Base-by-base conservation (phyloP, 2,797 vertebrate genomes). In the Chromis chromis region DNA sequence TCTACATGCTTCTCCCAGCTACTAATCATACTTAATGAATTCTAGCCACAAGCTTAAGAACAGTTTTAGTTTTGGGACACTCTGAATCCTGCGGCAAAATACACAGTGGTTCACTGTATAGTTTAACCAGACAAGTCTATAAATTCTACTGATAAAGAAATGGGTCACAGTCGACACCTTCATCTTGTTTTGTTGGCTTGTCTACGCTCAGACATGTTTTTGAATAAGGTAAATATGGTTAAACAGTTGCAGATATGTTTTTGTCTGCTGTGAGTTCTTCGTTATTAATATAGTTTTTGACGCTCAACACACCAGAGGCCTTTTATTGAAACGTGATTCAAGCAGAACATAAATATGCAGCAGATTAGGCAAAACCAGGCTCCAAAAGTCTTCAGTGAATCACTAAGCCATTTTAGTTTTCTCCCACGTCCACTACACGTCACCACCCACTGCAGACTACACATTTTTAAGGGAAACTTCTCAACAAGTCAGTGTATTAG, bases 321-420 rank as follows among this genome's bases (percentile, higher is more conserved):
- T 58, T 73, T 65, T 46, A 33, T 48, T 55, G 17, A 63, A 81
- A 70, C 19, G 6, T 3, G 4, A 65, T 36, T 49, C 9, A 22
- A 46, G n/a, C 6, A 21, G 21, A 57, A 21, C n/a, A 79, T 68
- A 72, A 77, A 63, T 68, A 62, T 73, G 49, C 21, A 68, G 58
- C 56, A 77, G 74, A 78, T 74, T 78, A 84, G 52, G 70, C 63
- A 71, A 59, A 59, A 82, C 48, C 61, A n/a, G 55, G 68, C 65
- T 66, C 52, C 69, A 33, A 4, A 70, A 22, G 68, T 56, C 46
- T 70, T 56, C 42, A 65, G 42, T 67, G 25, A 71, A 70, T 25
- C 50, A 39, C 65, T 75, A 58, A 82, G 24, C 70, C 33, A 14
- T 76, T 80, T 69, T 12, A 46, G 31, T 33, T 54, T 44, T 59